Percentiles rank a stretch among this genome's conserved stretches.
Conservation (phyloP, 1,140 invertebrate genomes). For the silkworm (Bombyx mori) region DNA sequence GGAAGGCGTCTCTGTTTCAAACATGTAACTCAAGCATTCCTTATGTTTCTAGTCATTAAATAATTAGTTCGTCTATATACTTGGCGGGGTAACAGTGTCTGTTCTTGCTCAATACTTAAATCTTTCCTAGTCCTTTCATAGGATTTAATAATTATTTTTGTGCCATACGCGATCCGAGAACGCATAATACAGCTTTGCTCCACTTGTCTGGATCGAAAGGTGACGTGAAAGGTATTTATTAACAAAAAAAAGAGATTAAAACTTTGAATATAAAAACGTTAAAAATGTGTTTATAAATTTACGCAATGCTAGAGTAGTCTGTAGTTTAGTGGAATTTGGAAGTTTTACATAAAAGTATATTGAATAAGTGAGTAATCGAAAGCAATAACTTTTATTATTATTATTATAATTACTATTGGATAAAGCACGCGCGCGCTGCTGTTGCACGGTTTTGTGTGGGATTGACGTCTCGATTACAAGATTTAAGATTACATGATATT, state of each 20-base stretch:
- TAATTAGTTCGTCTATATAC: constrained; percentile 20
- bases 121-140: constrained; percentile 50
- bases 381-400: constrained; percentile 58
- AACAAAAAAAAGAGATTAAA: constrained; percentile 19
- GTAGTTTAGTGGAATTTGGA: constrained; percentile 67
- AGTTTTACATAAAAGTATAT: constrained; percentile 52
- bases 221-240: not conserved
- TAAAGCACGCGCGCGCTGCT: constrained; percentile 51
- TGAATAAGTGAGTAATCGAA: constrained; percentile 66
- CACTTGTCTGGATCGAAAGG: constrained; percentile 54
- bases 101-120: constrained; percentile 55
- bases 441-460: constrained; percentile 8
- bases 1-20: not conserved
- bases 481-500: too few relatives aligned
- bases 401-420: constrained; percentile 20
- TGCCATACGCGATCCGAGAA: constrained; percentile 53
- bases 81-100: constrained; percentile 37
- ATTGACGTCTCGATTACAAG: too few relatives aligned
- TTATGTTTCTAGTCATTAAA: constrained; percentile 54
- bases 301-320: constrained; percentile 63
- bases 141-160: constrained; percentile 49
- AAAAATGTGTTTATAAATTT: constrained; percentile 64
- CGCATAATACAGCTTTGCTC: constrained; percentile 36
- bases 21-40: constrained; percentile 45
- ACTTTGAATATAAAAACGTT: constrained; percentile 62